Percentiles rank a stretch among this genome's conserved stretches.
phyloP scores from a whole-genome alignment of 2,888 invertebrate genomes.

The Cerastis rubricosa region DNA sequence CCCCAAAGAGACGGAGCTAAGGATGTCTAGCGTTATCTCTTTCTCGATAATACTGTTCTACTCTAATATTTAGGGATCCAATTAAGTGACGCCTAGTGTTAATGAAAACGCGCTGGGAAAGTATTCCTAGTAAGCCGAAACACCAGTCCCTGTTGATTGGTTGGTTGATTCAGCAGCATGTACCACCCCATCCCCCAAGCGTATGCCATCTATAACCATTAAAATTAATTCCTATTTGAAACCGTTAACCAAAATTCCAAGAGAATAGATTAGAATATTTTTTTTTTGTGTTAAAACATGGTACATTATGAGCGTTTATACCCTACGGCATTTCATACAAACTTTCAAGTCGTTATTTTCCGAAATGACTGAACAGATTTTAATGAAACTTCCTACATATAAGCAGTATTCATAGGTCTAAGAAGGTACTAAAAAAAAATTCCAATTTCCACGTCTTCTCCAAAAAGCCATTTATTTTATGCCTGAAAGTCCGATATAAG shows the following conservation, averaged over 20 bases:
- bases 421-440: too few relatives aligned
- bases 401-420: too few relatives aligned
- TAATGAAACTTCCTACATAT: too few relatives aligned
- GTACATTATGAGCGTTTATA: too few relatives aligned
- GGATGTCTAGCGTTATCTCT: too few relatives aligned
- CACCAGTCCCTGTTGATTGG: neutral
- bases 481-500: neutral
- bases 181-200: neutral
- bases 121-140: neutral
- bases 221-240: neutral
- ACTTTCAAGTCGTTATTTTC: too few relatives aligned
- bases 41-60: too few relatives aligned
- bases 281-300: too few relatives aligned
- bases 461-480: neutral
- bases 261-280: too few relatives aligned
- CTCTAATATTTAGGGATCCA: neutral
- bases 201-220: neutral
- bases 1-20: too few relatives aligned
- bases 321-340: too few relatives aligned
- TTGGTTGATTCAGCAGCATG: neutral
- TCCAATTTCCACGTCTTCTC: neutral
- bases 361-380: too few relatives aligned
- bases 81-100: neutral
- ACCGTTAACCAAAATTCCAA: neutral
- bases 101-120: neutral